Evolutionary conservation across 2,888 invertebrate species (phyloP), one percentile per base, ranked within the genome.

Genomic region (Hydraecia micacea): DNA sequence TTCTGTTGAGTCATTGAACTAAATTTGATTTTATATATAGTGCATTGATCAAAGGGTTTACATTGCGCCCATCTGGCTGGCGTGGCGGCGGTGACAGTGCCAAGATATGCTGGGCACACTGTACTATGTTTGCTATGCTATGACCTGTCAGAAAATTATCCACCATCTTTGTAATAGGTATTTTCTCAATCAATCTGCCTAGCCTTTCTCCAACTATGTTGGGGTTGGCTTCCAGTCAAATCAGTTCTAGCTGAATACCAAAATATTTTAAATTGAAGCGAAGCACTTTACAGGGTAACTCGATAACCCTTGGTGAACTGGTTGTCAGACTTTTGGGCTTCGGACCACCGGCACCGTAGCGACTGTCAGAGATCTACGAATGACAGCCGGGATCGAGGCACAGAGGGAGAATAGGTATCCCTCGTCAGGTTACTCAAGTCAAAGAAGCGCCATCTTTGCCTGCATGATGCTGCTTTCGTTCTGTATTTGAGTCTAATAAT

Each of bases 1-100:
- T 28, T 42, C 13, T 28, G 67, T 39, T 84, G 87, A 84, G 39
- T 84, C 87, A 87, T 60, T 39, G 28, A 2, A 36, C 11, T 55
- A 74, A 87, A 63, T 63, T 39, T 72, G 60, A 73, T 66, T 86
- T 39, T 25, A 58, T 62, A 36, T 36, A 15, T 8, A 28, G 76
- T 42, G 55, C 62, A 25, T 39, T 46, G 39, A 80, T 71, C n/a
- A 65, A 46, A 55, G 18, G 15, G 32, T 62, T 46, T 62, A 63
- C 52, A 63, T 55, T 58, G 46, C 18, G 25, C 8, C 28, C 15
- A 46, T 75, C 25, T 79, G 32, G 46, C 58, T 58, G 13, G 13
- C 4, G n/a, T n/a, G 18, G 25, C 36, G 6, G 18, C 32, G 18
- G 36, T 6, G 60, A 62, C 21, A 11, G 63, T 73, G 74, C 62